These are phyloP conservation scores for Arenaria interpres DNA, from an alignment of 2,113 vertebrate species.

Conservation along the genomic window DNA sequence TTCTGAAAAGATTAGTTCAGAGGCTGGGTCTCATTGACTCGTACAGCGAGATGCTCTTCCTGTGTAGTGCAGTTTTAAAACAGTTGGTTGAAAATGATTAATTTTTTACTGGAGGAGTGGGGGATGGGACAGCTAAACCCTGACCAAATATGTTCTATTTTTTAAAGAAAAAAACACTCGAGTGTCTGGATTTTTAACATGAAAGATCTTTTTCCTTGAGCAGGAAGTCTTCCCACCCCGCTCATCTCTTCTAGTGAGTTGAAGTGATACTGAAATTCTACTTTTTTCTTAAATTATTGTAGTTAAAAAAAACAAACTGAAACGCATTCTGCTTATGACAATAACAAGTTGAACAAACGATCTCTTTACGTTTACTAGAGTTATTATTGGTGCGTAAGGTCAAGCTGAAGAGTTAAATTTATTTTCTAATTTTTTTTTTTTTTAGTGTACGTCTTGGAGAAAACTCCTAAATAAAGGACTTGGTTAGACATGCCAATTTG, in stretches of 20 bases:
- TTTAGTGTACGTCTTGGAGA: background rate
- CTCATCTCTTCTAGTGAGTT: background rate
- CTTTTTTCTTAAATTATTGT: background rate
- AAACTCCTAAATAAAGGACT: background rate
- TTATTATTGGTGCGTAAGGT: background rate
- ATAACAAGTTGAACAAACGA: background rate
- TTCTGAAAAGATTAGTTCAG: background rate
- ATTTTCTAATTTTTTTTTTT: background rate
- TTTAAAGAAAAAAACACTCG: background rate
- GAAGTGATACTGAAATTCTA: background rate
- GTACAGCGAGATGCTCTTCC: background rate
- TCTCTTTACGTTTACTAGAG: background rate
- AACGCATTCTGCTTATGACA: background rate
- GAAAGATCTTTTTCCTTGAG: background rate
- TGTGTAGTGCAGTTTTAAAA: background rate
- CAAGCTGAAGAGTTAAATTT: background rate
- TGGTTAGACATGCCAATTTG: background rate
- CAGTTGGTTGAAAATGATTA: background rate
- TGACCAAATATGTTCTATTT: background rate
- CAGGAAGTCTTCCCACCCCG: background rate
- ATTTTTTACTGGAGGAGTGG: background rate
- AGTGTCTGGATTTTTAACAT: background rate
- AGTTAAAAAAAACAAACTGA: background rate
- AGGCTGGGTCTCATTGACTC: background rate
- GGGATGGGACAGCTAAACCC: background rate